Evolutionary conservation across 2,113 vertebrate genomes (phyloP), one percentile per base, ranked within the genome.

Genomic region (Saccopteryx bilineata): DNA sequence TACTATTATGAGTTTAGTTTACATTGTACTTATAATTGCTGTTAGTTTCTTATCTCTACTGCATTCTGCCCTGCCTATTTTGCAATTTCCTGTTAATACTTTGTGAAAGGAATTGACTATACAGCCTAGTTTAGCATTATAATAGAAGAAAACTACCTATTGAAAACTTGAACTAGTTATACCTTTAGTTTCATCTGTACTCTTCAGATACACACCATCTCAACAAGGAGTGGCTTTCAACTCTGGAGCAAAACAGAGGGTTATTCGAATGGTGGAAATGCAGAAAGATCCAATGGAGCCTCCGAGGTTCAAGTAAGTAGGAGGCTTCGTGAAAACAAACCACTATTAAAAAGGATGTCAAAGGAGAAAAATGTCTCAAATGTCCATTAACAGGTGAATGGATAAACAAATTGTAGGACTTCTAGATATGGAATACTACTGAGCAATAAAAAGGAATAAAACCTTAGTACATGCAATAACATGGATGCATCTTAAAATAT

Each of bases 211-310:
- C 88, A 99, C 99, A 13, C 99, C 99, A 2, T 99, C 99, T 76
- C 99, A 99, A 96, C 99, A 99, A 98, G 99, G 99, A 4, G 99
- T 99, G 84, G 99, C 99, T 9, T 99, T 99, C 96, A 99, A 99
- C 97, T 99, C 99, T 2, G 99, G 99, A 91, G 99, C 99, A 94
- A 99, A 99, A 98, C 99, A 99, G 95, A 99, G 99, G 87, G 99
- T 99, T 95, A 99, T 99, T 98, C 99, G 99, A 5, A 99, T 99
- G 99, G 99, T 99, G 96, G 99, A 99, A 98, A 99, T 99, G 99
- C 99, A 99, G 97, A 99, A 99, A 96, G 99, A 99, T 91, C 99
- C 99, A 13, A 99, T 99, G 99, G 99, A 99, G 75, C 99, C 99
- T 23, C 99, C 99, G 88, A 98, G 99, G 60, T 99, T 99, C 96